Evolutionary conservation across 2,113 vertebrate genomes (phyloP), one percentile per base, ranked within the genome.

Genomic region (Coptodon bakossiorum): DNA sequence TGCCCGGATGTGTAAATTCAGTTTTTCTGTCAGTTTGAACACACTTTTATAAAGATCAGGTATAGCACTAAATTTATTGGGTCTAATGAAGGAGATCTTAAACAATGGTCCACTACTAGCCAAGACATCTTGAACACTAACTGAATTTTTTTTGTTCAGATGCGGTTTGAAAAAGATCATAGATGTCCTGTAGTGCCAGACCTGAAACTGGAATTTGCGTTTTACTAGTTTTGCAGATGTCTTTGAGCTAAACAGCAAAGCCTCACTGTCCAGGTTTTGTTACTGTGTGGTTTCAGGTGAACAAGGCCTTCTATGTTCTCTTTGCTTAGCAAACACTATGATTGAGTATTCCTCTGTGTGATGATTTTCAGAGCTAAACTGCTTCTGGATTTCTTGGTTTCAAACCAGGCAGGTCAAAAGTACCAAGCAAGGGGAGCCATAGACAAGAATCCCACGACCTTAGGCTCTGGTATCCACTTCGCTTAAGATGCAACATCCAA

Each of bases 381-480:
- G 88, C 83, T 81, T 85, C 88, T 86, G 84, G 80, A 81, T 91
- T 96, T 96, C 95, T 95, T 95, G 89, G 90, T 91, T 94, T 86
- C 86, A 78, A 90, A 87, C 48, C 89, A 76, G 87, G 86, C 83
- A 78, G 93, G 90, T 90, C 92, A 54, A 92, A 54, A 82, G 83
- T 38, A 93, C 91, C 92, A 94, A 92, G 88, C 91, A 92, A 92
- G 86, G 88, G 88, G 91, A 95, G 91, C 94, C 92, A 90, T 90
- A 94, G 91, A 90, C 91, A 92, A 88, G 81, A 80, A 79, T 93
- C 86, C 90, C 91, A 48, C 40, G 61, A 89, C 88, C 87, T 31
- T 71, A 84, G 80, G 90, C 88, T 94, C 92, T 91, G 94, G 95
- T 91, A 94, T 96, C 94, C 93, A 94, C 93, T 94, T 90, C 27